Evolutionary conservation across 2,113 vertebrate species (phyloP), one percentile per base, ranked within the genome.

Genomic region (Crotalus viridis): DNA sequence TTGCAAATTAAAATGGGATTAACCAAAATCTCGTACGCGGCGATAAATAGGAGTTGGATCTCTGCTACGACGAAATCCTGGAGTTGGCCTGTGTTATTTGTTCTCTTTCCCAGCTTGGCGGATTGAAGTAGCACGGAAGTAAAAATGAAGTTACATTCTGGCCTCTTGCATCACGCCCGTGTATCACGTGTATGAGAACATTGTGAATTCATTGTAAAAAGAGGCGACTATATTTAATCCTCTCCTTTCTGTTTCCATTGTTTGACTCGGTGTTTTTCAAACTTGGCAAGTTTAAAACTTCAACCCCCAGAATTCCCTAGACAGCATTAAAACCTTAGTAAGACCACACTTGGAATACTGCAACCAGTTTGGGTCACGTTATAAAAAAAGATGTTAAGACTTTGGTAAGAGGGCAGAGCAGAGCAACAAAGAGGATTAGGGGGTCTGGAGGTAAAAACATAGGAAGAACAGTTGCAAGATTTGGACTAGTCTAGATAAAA

Each of bases 1-100:
- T 10, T 89, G 59, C 0, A 5, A 24, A 69, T 3, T 51, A 94
- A 39, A 33, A 87, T 93, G 90, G 87, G 3, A 17, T 89, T 85
- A 95, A 94, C 91, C 93, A 90, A 81, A 88, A 87, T 64, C 61
- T 94, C 85, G 56, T 21, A 46, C 2, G 12, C 33, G 10, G 2
- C 28, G 54, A 89, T 17, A 51, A 1, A 6, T 26, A 0, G 0
- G 93, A 93, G 94, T 22, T 9, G 59, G 64, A 93, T 95, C 81
- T 81, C 85, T 57, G 5, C 26, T 21, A 9, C 51, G 61, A 12
- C 33, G 52, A 81, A 46, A 56, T 48, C 46, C 12, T 39, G 4
- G 4, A 17, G 19, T 46, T 48, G 19, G 59, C 61, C 7, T 89
- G 12, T 17, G 92, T 88, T 91, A 24, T 33, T 26, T 0, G 17